phyloP scores from a whole-genome alignment of 2,888 invertebrate genomes.

The Idaea straminata region DNA sequence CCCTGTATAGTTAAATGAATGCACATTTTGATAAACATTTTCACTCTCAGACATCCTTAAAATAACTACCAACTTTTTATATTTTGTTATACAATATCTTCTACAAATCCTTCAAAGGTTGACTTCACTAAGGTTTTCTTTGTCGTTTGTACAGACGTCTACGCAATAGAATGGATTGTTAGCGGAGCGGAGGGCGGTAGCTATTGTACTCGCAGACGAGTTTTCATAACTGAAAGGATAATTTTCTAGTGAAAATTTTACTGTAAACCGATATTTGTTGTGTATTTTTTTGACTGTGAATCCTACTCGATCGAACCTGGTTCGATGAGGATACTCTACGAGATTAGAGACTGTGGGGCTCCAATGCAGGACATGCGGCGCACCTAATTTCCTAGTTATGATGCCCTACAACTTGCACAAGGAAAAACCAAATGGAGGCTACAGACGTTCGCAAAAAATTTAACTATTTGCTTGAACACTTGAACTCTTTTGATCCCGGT shows the following conservation, averaged over 20 bases:
- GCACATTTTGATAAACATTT: neutral
- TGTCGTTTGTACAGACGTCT: slow-evolving; percentile 3
- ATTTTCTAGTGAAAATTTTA: neutral
- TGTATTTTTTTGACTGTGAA: neutral
- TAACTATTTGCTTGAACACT: no score
- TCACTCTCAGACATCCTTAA: neutral
- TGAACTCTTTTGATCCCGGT: no score
- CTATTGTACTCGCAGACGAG: neutral
- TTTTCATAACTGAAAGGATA: neutral
- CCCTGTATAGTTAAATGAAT: no score
- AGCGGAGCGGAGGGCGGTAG: neutral
- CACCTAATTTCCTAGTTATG: no score
- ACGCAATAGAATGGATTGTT: slow-evolving; percentile 1
- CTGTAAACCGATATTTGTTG: neutral
- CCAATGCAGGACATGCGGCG: no score
- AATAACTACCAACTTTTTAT: neutral
- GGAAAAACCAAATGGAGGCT: no score
- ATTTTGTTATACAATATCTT: neutral
- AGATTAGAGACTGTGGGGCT: no score
- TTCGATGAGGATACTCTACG: no score
- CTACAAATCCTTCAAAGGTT: slow-evolving; percentile 3
- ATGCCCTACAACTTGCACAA: no score
- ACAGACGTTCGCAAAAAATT: no score
- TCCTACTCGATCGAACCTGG: no score
- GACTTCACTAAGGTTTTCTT: slow-evolving; percentile 4